Evolutionary conservation across 2,888 invertebrate genomes (phyloP).

Genomic region (Cynaeus angustus): DNA sequence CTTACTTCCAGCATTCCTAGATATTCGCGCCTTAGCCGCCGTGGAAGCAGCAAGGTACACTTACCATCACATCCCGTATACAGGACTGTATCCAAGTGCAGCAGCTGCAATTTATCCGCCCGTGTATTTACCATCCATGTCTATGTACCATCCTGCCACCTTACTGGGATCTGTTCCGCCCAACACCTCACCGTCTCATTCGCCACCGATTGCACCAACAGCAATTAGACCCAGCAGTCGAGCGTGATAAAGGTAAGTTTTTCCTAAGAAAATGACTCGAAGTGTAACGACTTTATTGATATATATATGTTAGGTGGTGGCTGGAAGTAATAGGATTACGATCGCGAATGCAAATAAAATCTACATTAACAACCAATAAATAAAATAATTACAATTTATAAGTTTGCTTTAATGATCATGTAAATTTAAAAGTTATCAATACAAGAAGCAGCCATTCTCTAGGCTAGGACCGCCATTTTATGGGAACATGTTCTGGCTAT

Average conservation of each 20-base stretch:
- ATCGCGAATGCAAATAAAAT: no score
- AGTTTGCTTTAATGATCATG: not conserved
- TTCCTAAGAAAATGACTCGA: no score
- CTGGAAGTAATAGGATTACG: no score
- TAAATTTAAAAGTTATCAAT: no score
- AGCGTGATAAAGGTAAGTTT: constrained; percentile 63
- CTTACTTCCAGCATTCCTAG: constrained; percentile 64
- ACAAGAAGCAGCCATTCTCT: not conserved
- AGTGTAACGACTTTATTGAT: no score
- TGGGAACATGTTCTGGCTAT: not conserved
- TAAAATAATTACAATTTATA: not conserved
- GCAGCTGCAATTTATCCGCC: constrained; percentile 63
- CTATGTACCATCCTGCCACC: constrained; percentile 60
- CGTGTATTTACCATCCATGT: constrained; percentile 64
- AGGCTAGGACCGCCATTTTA: not conserved
- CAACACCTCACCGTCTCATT: constrained; percentile 52
- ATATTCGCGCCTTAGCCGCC: constrained; percentile 64
- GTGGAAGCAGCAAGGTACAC: constrained; percentile 65
- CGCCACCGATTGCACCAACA: constrained; percentile 49
- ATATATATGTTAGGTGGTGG: no score
- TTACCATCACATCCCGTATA: constrained; percentile 63
- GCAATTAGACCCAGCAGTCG: constrained; percentile 58
- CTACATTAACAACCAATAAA: no score
- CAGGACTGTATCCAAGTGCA: constrained; percentile 57
- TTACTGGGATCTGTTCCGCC: constrained; percentile 61